Evolutionary conservation across 2,888 invertebrate genomes (phyloP).

Genomic region (Panzeria rudis): DNA sequence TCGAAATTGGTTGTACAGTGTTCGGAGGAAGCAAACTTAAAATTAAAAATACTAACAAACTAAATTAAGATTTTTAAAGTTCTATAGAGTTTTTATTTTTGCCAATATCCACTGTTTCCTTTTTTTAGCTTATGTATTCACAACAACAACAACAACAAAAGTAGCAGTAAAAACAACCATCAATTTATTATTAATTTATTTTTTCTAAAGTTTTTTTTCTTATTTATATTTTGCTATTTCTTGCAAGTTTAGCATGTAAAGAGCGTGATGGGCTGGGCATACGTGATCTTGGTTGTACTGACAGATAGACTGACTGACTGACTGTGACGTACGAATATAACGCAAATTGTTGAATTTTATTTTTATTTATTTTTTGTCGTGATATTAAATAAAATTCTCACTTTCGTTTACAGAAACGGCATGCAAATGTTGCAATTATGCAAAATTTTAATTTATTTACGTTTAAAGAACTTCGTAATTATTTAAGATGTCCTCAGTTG

Average conservation of each 20-base stretch:
- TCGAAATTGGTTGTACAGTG: too few species aligned
- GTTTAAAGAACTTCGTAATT: not conserved
- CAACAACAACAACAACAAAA: conserved; percentile 21
- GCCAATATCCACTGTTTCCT: not conserved
- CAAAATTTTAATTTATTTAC: conserved; percentile 4
- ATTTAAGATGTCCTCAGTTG: not conserved
- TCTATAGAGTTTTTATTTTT: not conserved
- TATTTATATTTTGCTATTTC: conserved; percentile 12
- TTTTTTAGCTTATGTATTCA: not conserved
- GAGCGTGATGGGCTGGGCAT: conserved; percentile 47
- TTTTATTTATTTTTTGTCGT: not conserved
- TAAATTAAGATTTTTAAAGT: too few species aligned
- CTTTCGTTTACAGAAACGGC: conserved; percentile 20
- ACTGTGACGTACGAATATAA: conserved; percentile 40
- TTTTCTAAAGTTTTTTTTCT: not conserved
- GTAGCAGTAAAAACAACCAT: conserved; percentile 16
- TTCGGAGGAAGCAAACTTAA: too few species aligned
- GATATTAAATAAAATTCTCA: conserved; percentile 37
- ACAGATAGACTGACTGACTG: not conserved
- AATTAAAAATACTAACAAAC: too few species aligned
- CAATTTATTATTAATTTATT: conserved; percentile 52
- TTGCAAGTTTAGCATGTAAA: conserved; percentile 4
- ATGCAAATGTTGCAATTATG: not conserved
- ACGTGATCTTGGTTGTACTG: conserved; percentile 67
- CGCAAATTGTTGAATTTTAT: not conserved